Conservation (phyloP, 2,113 vertebrate genomes). For the Nothoprocta pentlandii region DNA sequence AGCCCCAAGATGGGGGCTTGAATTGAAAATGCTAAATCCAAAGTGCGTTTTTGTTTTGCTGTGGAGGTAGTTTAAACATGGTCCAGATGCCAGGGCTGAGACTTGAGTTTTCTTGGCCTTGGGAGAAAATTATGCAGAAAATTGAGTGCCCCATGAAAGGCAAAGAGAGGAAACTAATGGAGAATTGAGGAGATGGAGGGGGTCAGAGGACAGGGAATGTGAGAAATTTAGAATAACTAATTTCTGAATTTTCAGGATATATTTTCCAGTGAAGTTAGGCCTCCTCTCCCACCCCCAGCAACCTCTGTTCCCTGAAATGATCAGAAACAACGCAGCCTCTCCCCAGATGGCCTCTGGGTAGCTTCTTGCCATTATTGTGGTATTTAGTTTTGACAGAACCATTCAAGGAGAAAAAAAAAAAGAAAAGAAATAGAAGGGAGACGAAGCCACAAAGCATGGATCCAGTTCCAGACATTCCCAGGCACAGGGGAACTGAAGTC, state of each 20-base stretch:
- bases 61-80: not conserved
- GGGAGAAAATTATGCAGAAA: not conserved
- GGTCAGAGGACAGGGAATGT: not conserved
- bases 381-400: slow-evolving; percentile 20
- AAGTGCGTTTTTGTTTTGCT: not conserved
- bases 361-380: slow-evolving; percentile 43
- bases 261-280: not conserved
- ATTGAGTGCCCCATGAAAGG: not conserved
- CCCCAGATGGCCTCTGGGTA: slow-evolving; percentile 29
- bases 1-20: not conserved
- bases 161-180: not conserved
- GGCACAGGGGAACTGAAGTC: not conserved
- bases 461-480: not conserved
- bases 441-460: not conserved
- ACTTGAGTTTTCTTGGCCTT: not conserved
- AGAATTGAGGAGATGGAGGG: not conserved
- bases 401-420: not conserved
- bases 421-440: not conserved
- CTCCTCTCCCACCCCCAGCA: not conserved
- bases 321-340: slow-evolving; percentile 26
- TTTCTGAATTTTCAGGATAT: not conserved
- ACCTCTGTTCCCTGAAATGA: slow-evolving; percentile 14
- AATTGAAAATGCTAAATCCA: not conserved
- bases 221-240: not conserved
- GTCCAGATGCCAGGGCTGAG: not conserved